phyloP scores from a whole-genome alignment of 1,140 invertebrate species.

The Centruroides sculpturatus region DNA sequence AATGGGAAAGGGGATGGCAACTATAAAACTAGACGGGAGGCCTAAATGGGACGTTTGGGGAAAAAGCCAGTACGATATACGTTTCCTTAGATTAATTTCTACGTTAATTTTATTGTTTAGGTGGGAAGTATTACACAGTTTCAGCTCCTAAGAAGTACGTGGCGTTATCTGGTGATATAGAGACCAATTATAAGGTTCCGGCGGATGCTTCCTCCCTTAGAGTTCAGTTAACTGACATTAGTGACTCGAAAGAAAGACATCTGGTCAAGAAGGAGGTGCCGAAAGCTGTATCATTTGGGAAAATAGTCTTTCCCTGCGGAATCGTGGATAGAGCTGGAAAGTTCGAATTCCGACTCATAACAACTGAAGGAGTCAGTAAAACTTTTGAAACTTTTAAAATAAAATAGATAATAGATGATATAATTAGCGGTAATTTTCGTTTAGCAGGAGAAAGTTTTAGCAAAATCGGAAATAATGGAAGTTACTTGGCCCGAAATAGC shows the following conservation, averaged over 20 bases:
- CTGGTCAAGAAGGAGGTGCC: conserved; percentile 8
- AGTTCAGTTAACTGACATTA: conserved; percentile 1
- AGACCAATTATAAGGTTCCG: conserved; percentile 5
- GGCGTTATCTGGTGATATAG: neutral
- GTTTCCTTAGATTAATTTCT: too few species aligned
- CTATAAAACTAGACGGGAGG: too few species aligned
- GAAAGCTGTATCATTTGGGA: neutral
- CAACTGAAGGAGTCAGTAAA: conserved; percentile 1
- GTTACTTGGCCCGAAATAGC: conserved; percentile 14
- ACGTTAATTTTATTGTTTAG: too few species aligned
- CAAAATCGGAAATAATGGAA: conserved; percentile 4
- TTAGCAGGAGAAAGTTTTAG: conserved; percentile 10
- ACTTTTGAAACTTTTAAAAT: neutral
- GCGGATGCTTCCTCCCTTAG: neutral
- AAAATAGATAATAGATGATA: too few species aligned
- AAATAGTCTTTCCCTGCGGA: conserved; percentile 13
- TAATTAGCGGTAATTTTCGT: neutral
- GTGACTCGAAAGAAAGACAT: neutral
- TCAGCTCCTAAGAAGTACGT: neutral
- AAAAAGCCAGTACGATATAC: too few species aligned
- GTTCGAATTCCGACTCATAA: conserved; percentile 8
- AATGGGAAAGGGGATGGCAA: too few species aligned
- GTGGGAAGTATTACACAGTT: conserved; percentile 1
- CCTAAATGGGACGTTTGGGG: too few species aligned
- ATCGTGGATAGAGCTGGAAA: conserved; percentile 9